phyloP scores from a whole-genome alignment of 2,113 vertebrate species.

The Varanus salvator region DNA sequence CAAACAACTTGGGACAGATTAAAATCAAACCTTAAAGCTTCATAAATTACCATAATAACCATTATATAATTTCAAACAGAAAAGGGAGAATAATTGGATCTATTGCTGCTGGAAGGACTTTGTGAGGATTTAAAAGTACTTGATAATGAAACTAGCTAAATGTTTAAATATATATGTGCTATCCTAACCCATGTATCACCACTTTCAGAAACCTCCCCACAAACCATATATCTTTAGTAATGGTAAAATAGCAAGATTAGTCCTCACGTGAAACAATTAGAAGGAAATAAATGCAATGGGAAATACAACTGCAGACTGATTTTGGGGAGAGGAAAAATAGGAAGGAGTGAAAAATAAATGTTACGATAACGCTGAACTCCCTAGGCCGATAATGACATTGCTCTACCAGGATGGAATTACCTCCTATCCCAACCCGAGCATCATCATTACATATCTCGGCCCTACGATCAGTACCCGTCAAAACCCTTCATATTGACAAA shows the following conservation, averaged over 20 bases:
- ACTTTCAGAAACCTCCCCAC: constrained; percentile 82
- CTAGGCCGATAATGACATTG: constrained; percentile 79
- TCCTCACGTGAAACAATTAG: constrained; percentile 70
- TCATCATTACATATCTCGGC: constrained; percentile 96
- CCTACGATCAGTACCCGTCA: constrained; percentile 98
- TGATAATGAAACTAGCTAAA: constrained; percentile 78
- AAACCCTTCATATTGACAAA: constrained; percentile 99
- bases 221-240: constrained; percentile 48
- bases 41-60: constrained; percentile 53
- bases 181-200: constrained; percentile 84
- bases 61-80: constrained; percentile 74
- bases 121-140: constrained; percentile 67
- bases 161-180: constrained; percentile 71
- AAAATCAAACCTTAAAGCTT: constrained; percentile 48
- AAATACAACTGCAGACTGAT: constrained; percentile 62
- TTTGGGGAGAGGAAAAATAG: constrained; percentile 66
- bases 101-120: constrained; percentile 35
- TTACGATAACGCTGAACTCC: constrained; percentile 64
- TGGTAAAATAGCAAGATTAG: constrained; percentile 53
- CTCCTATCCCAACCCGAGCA: constrained; percentile 83
- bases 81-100: constrained; percentile 65
- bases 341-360: constrained; percentile 63
- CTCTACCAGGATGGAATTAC: constrained; percentile 79
- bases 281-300: constrained; percentile 66
- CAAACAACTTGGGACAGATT: background rate